Base-by-base conservation (phyloP, 2,797 vertebrate genomes). In the Xyrichtys novacula region DNA sequence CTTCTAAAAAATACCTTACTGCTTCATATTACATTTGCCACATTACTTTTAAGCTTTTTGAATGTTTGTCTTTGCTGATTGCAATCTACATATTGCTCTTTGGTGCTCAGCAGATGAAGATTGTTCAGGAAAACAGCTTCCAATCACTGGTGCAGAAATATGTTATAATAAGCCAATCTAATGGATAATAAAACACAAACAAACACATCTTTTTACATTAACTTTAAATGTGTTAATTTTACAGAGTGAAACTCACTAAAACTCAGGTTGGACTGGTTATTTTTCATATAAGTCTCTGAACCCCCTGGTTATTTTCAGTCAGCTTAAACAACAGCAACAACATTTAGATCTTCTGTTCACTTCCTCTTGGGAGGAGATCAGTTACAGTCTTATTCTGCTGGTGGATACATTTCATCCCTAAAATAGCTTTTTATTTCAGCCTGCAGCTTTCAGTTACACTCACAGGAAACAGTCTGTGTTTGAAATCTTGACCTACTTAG, bases 311-410 rank as follows among this genome's bases (percentile, higher is more conserved):
- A 44, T 15, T 43, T 34, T 44, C 23, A 20, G 28, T n/a, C 0
- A 4, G 46, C 46, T 50, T 52, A 1, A 44, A 19, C 17, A 26
- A 54, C 14, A 65, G 36, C 14, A 9, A n/a, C 5, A 9, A 29
- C 36, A 65, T 53, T 31, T 1, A 8, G 26, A 54, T 36, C n/a
- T 59, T 52, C 26, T 48, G 11, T 3, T 67, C 12, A 39, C 8
- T 29, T 39, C n/a, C 52, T 39, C 40, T 38, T 9, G 32, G 52
- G 40, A 25, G 38, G 39, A 22, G 14, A 39, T 62, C 36, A 57
- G 29, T 49, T 17, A 50, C 56, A 48, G 36, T 34, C 36, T 3
- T 22, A 49, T 42, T 55, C 17, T 42, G 42, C 31, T 25, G 15
- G 16, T 14, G 7, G 25, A 52, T 60, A 22, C 14, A 17, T 34